A percentile compares a stretch with the other conserved stretches of the same genome.
Conservation (phyloP, 2,888 invertebrate genomes). For the Caradrina clavipalpis region DNA sequence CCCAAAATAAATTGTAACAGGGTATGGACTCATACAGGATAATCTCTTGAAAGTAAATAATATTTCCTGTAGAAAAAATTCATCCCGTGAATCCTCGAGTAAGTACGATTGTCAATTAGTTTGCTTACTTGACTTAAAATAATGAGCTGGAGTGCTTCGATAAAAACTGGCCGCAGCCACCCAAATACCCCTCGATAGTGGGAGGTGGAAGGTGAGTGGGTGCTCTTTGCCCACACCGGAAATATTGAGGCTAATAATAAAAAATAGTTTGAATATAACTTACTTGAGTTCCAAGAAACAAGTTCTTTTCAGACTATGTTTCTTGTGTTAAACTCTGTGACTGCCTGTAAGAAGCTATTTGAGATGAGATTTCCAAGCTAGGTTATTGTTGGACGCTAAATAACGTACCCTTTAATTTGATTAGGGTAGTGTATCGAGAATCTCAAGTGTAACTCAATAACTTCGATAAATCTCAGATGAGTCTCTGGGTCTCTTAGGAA, state of each 20-base stretch:
- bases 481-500: conserved; percentile 39
- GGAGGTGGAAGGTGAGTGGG: no score
- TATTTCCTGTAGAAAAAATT: not conserved
- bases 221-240: no score
- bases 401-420: conserved; percentile 24
- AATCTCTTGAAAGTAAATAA: not conserved
- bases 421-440: conserved; percentile 18
- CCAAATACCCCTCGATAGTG: no score
- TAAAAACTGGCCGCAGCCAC: no score
- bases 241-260: no score
- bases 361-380: not conserved
- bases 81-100: not conserved
- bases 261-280: no score
- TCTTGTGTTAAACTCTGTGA: no score
- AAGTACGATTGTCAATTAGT: conserved; percentile 4
- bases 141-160: not conserved
- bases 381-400: conserved; percentile 2
- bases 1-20: no score
- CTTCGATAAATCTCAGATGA: conserved; percentile 29
- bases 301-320: not conserved
- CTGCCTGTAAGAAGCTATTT: not conserved
- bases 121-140: conserved; percentile 3
- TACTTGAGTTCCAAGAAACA: not conserved
- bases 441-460: conserved; percentile 42
- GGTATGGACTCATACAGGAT: no score